Evolutionary conservation across 2,113 vertebrate species (phyloP), one percentile per base, ranked within the genome.

Genomic region (Synodontis membranacea): DNA sequence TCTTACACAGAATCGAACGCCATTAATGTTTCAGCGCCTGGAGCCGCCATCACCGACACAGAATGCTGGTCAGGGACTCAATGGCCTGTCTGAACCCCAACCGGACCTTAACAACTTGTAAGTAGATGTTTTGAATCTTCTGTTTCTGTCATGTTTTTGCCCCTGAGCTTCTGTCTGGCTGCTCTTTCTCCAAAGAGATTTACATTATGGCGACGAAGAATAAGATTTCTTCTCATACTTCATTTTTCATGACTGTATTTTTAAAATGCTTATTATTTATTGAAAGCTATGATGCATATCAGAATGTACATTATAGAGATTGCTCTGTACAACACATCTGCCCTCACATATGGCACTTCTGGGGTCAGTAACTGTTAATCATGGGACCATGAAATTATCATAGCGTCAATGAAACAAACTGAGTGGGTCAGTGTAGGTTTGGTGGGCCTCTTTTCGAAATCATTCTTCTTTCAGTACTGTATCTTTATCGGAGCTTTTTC

Each of bases 11-110:
- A 98, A 97, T 94, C 97, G 97, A 94, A 99, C 97, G 64, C 96
- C 97, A 82, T 96, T 98, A 95, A 97, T 98, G 96, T 98, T 99
- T 96, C 97, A 98, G 95, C 97, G 96, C 91, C 96, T 99, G 97
- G 97, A 97, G 92, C 97, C 96, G 0, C 95, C 96, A 0, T 97
- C 97, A 75, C 97, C 97, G 1, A 92, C 94, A 10, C 97, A 97
- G 92, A 97, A 98, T 10, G 96, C 94, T 78, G 95, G 92, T 11
- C 94, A 93, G 0, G 95, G 96, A 88, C 94, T 94, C 76, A 96
- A 95, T 8, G 74, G 94, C n/a, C 94, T 97, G 58, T 95, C 96
- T 79, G 95, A 95, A 28, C 91, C 94, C 34, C 95, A 95, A 82
- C 90, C 89, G 12, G 94, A 95, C 70, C 92, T 93, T 11, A 94